These are phyloP conservation scores for Schizopygopsis pylzovi DNA, from an alignment of 2,797 vertebrate species.

Conservation along the genomic window DNA sequence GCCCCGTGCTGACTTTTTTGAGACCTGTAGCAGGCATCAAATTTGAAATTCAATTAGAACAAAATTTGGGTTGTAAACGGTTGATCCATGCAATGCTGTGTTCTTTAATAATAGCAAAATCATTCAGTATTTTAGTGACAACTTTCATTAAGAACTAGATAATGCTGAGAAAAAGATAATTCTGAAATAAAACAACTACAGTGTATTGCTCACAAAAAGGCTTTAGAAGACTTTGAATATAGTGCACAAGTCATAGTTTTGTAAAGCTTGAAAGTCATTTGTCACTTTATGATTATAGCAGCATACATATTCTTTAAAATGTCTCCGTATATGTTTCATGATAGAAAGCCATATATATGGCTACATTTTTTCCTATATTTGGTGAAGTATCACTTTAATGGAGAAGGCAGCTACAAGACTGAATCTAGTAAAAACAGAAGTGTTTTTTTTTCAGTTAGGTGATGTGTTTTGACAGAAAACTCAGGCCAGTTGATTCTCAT, in stretches of 20 bases:
- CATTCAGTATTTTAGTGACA: background rate
- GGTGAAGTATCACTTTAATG: background rate
- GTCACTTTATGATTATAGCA: background rate
- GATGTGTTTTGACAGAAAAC: conserved; percentile 1
- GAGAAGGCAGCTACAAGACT: background rate
- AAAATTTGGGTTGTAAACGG: background rate
- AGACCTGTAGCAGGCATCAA: too few species aligned
- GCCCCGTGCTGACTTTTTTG: too few species aligned
- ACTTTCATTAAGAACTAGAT: background rate
- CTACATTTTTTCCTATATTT: background rate
- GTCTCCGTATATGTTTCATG: background rate
- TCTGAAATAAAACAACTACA: background rate
- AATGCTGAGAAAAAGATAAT: background rate
- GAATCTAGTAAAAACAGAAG: conserved; percentile 32
- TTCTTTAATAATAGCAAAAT: background rate
- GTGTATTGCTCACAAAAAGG: background rate
- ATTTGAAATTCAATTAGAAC: too few species aligned
- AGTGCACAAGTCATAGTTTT: background rate
- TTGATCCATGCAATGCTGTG: background rate
- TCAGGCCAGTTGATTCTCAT: conserved; percentile 14
- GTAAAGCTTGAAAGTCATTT: background rate
- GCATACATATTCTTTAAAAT: background rate
- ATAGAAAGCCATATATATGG: background rate
- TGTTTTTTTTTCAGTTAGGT: conserved; percentile 4
- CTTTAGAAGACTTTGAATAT: conserved; percentile 3